Evolutionary conservation across 2,113 vertebrate genomes (phyloP).

Genomic region (Rallus limicola): DNA sequence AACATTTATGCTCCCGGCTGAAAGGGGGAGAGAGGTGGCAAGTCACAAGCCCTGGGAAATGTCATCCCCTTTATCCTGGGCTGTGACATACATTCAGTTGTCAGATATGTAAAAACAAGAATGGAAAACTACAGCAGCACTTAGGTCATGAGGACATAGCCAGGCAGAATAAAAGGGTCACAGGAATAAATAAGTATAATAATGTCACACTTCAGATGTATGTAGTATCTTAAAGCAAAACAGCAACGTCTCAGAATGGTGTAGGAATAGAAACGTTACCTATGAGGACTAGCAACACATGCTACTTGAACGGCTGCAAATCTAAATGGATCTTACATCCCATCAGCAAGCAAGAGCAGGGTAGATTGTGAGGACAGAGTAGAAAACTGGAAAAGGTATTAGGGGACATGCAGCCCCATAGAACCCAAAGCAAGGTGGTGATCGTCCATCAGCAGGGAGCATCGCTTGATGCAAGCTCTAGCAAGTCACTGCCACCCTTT

Average conservation of each 20-base stretch:
- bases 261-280: no score
- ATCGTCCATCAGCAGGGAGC: background rate
- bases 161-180: background rate
- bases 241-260: background rate
- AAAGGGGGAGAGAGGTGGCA: background rate
- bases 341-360: background rate
- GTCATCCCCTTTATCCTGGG: background rate
- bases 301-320: background rate
- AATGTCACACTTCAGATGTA: background rate
- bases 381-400: background rate
- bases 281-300: rapidly evolving
- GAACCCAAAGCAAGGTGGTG: background rate
- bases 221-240: background rate
- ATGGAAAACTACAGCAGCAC: background rate
- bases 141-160: background rate
- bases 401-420: background rate
- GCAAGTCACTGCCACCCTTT: background rate
- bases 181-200: background rate
- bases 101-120: rapidly evolving
- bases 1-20: background rate
- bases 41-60: background rate
- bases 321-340: background rate
- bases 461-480: background rate
- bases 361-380: background rate
- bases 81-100: background rate